Conservation (phyloP, 2,888 invertebrate genomes). For the Noctuana brunneofusca region DNA sequence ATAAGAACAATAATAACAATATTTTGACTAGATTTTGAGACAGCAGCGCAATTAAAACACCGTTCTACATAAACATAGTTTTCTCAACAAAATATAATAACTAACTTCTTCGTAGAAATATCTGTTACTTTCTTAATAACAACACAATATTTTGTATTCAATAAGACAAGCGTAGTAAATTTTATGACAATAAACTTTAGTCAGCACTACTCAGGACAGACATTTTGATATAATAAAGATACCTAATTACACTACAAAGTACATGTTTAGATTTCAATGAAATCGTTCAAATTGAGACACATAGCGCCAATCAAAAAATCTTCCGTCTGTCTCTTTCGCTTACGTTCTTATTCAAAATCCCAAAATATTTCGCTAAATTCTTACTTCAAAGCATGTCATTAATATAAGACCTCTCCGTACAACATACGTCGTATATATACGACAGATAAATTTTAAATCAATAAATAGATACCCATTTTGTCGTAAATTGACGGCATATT, state of each 20-base stretch:
- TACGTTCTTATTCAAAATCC: not conserved
- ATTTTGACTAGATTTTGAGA: not conserved
- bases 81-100: not conserved
- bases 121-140: not conserved
- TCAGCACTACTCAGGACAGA: not conserved
- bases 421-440: not conserved
- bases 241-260: not conserved
- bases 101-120: not conserved
- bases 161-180: not conserved
- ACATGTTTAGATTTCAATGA: not conserved
- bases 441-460: not conserved
- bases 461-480: too few relatives aligned
- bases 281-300: not conserved
- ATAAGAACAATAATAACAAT: not conserved
- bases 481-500: not conserved
- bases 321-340: slow-evolving; percentile 2
- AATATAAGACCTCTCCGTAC: not conserved
- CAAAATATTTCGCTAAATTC: not conserved
- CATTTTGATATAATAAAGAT: not conserved
- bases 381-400: not conserved
- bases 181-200: not conserved
- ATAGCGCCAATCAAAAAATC: not conserved
- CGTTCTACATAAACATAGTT: not conserved
- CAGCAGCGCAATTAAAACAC: not conserved
- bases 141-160: not conserved